Evolutionary conservation across 2,797 vertebrate genomes (phyloP), one percentile per base, ranked within the genome.

Genomic region (Somateria mollissima): DNA sequence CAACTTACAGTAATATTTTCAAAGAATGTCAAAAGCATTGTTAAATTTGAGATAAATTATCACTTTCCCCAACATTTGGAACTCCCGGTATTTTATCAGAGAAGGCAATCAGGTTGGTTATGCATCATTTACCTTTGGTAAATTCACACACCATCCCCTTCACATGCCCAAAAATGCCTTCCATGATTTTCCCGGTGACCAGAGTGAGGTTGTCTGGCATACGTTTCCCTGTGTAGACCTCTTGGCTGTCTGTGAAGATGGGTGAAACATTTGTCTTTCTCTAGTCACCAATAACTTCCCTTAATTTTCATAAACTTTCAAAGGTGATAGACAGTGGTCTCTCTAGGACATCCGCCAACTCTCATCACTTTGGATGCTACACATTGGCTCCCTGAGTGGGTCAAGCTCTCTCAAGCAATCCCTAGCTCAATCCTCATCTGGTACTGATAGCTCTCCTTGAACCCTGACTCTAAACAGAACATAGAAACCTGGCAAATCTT

Each of bases 401-500:
- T 2, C 0, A 0, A 43, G 9, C 30, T 79, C 24, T 37, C 18
- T 53, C 28, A 66, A 8, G n/a, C 25, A n/a, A 32, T 24, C 37
- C 61, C 13, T 0, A 0, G n/a, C 39, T 43, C 36, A 82, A 16
- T 3, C 45, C 71, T 58, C 21, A 64, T n/a, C 34, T 5, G 13
- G 11, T 67, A 18, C 37, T 30, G 32, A n/a, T 43, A 89, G 13
- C 5, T 19, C 6, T 49, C 43, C 54, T 58, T 71, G 24, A 75
- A 54, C 30, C 7, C 7, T 45, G 22, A 22, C 36, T 51, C 66
- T 65, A 13, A 78, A 70, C 36, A 43, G 8, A 10, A 34, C 30
- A 54, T 37, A 49, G 32, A 71, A 41, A 30, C n/a, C 57, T 58
- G 22, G 32, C 43, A 43, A 27, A 76, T 17, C 22, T 70, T 49